Conservation (phyloP, 2,888 invertebrate genomes). For the Ashinkailepas kermadecensis region DNA sequence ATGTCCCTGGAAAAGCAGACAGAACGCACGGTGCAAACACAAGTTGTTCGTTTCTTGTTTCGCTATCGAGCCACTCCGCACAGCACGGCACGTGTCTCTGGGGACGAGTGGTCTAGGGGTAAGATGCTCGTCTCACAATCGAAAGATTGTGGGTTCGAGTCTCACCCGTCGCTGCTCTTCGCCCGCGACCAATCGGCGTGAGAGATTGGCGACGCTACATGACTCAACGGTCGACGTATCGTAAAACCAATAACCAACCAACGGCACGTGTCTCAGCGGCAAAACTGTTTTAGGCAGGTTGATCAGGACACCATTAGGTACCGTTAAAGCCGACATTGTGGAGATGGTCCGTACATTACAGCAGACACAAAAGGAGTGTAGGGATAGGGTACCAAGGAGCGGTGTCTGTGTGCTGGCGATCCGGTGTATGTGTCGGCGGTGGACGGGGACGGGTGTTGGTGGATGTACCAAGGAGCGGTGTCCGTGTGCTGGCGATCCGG, state of each 20-base stretch:
- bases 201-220: too few species aligned
- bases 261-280: neutral
- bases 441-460: too few species aligned
- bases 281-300: neutral
- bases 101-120: too few species aligned
- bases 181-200: too few species aligned
- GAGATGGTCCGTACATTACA: neutral
- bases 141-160: too few species aligned
- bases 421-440: neutral
- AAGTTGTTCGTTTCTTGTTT: neutral
- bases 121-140: too few species aligned
- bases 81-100: neutral
- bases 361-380: neutral
- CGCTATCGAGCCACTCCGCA: neutral
- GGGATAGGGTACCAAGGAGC: neutral
- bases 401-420: neutral
- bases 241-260: too few species aligned
- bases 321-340: neutral
- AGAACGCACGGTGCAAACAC: neutral
- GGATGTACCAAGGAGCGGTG: too few species aligned
- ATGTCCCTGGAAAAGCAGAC: neutral
- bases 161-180: too few species aligned
- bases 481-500: too few species aligned
- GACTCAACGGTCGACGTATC: too few species aligned
- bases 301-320: neutral